Evolutionary conservation across 2,113 vertebrate genomes (phyloP), one percentile per base, ranked within the genome.

Genomic region (Thymallus thymallus): DNA sequence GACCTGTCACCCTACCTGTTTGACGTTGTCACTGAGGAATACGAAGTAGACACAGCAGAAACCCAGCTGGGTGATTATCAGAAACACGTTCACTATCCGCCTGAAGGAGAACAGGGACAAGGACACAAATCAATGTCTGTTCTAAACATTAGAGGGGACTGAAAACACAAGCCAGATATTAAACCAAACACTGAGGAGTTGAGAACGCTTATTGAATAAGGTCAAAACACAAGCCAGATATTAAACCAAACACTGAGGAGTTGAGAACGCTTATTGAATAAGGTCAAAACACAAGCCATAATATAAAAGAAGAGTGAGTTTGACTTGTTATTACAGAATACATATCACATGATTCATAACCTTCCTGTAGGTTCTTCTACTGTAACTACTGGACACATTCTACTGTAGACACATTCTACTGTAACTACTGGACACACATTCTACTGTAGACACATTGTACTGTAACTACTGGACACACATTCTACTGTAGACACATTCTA

Each of bases 41-140:
- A 99, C 98, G 13, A 99, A 98, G 90, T 99, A 99, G 65, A 96
- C 97, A 0, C 96, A 98, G 94, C 97, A 99, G 92, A 99, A 99
- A 13, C 98, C 98, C 75, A 99, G 72, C 92, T 99, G 98, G 1
- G 98, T 99, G 89, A 98, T 76, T 72, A 98, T 94, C 65, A 99
- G 92, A 76, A 99, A 99, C 74, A 96, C 75, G 78, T 94, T 94
- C 80, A 99, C 96, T 0, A 91, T 4, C 58, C 69, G 86, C 80
- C 98, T 99, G 76, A 69, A 72, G 46, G 67, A 51, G 14, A 24
- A 60, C 3, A 41, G 35, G 35, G 35, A 41, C 9, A 26, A 10
- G 26, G 26, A 75, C 22, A 13, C 16, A 64, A 22, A 63, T 67
- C 13, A 56, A 62, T 2, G 12, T 45, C 0, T 9, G n/a, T n/a